Base-by-base conservation (phyloP, 2,888 invertebrate species). In the Eupithecia centaureata region DNA sequence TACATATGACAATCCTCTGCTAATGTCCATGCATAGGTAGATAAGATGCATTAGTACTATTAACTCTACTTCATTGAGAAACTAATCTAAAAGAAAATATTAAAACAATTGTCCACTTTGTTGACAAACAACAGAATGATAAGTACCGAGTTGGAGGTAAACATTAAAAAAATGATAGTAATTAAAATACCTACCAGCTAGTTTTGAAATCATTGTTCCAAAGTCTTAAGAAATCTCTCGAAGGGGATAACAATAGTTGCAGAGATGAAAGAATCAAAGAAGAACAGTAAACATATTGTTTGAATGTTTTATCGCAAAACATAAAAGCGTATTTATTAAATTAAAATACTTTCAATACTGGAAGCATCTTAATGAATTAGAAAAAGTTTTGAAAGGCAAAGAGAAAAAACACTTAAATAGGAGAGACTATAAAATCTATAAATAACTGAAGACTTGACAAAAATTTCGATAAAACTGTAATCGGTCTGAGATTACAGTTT, bases 21-120 rank as follows among this genome's bases (percentile, higher is more conserved):
- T 32, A 32, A 35, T 15, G 15, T 15, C 15, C n/a, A n/a, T 38
- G 2, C 7, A 38, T 8, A 38, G 38, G 38, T 42, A 18, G 10
- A 18, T 2, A n/a, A n/a, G n/a, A n/a, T n/a, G n/a, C n/a, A n/a
- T n/a, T n/a, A n/a, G n/a, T n/a, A 38, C n/a, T 38, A n/a, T n/a
- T 7, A 42, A 18, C 10, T 18, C 18, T 18, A n/a, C n/a, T n/a
- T n/a, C n/a, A n/a, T n/a, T n/a, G n/a, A n/a, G n/a, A n/a, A n/a
- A n/a, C n/a, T n/a, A 18, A 42, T 42, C 42, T 42, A 42, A 42
- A n/a, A 18, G 42, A 18, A 42, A 42, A 54, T 28, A 54, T 28
- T 28, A 13, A 54, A 54, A 54, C 54, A 54, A 54, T n/a, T 54
- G 28, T 28, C 28, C 54, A n/a, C 52, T 54, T 54, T 54, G 28